Evolutionary conservation across 2,797 vertebrate genomes (phyloP), one percentile per base, ranked within the genome.

Genomic region (Coccyzus lansbergi): DNA sequence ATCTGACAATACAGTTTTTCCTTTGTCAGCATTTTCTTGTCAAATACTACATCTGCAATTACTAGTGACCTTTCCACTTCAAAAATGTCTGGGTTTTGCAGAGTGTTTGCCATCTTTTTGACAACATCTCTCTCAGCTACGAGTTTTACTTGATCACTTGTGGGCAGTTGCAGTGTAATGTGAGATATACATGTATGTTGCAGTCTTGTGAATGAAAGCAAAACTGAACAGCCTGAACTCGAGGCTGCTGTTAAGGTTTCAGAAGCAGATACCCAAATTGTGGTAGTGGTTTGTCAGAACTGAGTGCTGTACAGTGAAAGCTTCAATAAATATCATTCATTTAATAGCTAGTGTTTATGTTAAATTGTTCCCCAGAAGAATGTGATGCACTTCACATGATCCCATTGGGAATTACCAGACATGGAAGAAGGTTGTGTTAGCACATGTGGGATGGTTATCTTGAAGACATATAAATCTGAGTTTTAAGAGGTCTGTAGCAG

Each of bases 1-100:
- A 63, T 86, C 76, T 92, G 80, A n/a, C 78, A 70, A 16, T 58
- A 56, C 22, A 10, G 18, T 69, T 93, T 93, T 89, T 80, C 17
- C 59, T 88, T 72, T 71, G 81, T 94, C 80, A 95, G 89, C 89
- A 49, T 90, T 90, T 82, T 88, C 64, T 71, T 83, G n/a, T 91
- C 22, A 6, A 67, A 51, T 80, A 53, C 51, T 90, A 84, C 34
- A 40, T 86, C 78, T 92, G 58, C 92, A 91, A 85, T 92, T 70
- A 72, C 76, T 78, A 40, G 67, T 60, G 76, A 77, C 86, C 65
- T 86, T 93, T 94, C 64, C 1, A 0, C 82, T 90, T 92, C 63
- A 69, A 86, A 94, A 91, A 86, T 62, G 4, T 1, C 52, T 79
- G 68, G 82, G 68, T 42, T 94, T 84, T 86, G 74, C 34, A 71